Evolutionary conservation across 1,140 invertebrate species (phyloP).

Genomic region (Diachasmimorpha longicaudata): DNA sequence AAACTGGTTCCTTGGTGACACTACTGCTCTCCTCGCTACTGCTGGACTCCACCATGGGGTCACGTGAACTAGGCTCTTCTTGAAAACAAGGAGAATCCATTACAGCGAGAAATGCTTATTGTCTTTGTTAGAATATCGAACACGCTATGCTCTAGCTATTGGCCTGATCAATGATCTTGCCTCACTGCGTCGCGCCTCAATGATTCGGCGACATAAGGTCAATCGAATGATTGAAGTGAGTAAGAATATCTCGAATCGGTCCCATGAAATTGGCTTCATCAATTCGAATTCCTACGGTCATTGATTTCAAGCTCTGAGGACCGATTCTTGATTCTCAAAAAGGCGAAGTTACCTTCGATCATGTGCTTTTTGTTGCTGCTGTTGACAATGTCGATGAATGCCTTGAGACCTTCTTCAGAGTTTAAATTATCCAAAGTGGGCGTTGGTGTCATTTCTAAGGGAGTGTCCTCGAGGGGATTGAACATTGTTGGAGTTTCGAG

Average conservation of each 20-base stretch:
- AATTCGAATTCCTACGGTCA: background rate
- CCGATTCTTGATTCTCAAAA: no score
- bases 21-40: conserved; percentile 58
- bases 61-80: conserved; percentile 57
- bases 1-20: conserved; percentile 58
- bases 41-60: conserved; percentile 60
- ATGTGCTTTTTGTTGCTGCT: conserved; percentile 51
- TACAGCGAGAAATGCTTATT: background rate
- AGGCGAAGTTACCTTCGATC: conserved; percentile 44
- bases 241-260: background rate
- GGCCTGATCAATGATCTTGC: background rate
- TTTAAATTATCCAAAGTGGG: conserved; percentile 52
- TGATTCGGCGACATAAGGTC: background rate
- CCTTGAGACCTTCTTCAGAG: conserved; percentile 53
- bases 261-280: background rate
- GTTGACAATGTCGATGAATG: conserved; percentile 57
- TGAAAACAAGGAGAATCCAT: background rate
- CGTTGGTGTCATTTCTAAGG: conserved; percentile 44
- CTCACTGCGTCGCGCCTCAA: background rate
- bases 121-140: background rate
- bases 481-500: conserved; percentile 37
- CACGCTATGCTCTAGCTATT: no score
- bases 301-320: no score
- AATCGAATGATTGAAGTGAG: background rate
- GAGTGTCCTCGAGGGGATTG: conserved; percentile 44